These are phyloP conservation scores for Enteromius trimaculatus DNA, from an alignment of 2,797 vertebrate genomes.

Conservation along the genomic window DNA sequence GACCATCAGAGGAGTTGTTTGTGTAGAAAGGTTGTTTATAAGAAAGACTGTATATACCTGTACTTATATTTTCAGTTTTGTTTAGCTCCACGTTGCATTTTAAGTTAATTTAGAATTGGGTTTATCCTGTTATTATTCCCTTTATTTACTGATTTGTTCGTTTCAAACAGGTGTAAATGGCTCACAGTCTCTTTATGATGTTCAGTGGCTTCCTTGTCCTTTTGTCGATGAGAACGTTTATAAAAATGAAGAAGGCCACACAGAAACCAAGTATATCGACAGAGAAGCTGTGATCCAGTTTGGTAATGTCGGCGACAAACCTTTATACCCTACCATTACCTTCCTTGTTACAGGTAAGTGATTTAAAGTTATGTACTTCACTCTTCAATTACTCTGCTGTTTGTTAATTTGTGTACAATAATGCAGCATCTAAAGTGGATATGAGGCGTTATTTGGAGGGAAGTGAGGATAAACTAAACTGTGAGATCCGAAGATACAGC, in stretches of 20 bases:
- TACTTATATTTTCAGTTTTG: not conserved
- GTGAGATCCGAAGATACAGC: conserved; percentile 74
- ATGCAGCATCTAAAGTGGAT: conserved; percentile 72
- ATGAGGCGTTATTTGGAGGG: conserved; percentile 64
- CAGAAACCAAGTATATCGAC: conserved; percentile 58
- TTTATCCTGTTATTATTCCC: not conserved
- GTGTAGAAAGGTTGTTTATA: not conserved
- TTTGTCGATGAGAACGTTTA: conserved; percentile 71
- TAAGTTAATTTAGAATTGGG: not conserved
- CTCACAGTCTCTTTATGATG: conserved; percentile 52
- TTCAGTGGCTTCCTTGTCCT: conserved; percentile 75
- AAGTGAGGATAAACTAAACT: conserved; percentile 66
- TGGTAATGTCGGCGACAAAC: conserved; percentile 67
- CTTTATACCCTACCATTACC: conserved; percentile 70
- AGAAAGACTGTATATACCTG: not conserved
- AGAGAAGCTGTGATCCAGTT: conserved; percentile 76
- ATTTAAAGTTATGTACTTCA: not conserved
- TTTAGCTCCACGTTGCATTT: not conserved
- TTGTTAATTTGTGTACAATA: not conserved
- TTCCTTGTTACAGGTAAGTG: conserved; percentile 74
- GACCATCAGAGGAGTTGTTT: not conserved
- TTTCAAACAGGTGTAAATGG: conserved; percentile 49
- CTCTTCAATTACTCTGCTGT: not conserved
- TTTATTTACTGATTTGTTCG: conserved; percentile 1
- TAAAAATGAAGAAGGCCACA: conserved; percentile 18